Base-by-base conservation (phyloP, 2,888 invertebrate genomes). In the Phoenoteleia sp. region DNA sequence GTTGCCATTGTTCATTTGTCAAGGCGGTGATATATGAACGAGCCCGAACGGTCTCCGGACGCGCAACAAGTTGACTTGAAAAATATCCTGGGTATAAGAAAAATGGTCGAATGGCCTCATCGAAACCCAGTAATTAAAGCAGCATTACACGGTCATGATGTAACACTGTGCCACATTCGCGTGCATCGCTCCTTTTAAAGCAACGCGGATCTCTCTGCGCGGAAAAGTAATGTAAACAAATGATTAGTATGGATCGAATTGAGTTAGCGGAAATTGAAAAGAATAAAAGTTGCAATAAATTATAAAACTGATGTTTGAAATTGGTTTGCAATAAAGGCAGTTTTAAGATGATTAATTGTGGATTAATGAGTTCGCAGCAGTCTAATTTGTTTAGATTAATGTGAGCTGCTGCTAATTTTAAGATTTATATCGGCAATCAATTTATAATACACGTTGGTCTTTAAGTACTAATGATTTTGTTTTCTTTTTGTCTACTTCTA, bases 121-220 rank as follows among this genome's bases (percentile, higher is more conserved):
- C 72, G 66, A 82, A 76, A 72, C 67, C 75, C 33, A 56, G 76
- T 39, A 82, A 82, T 82, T 82, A 82, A 77, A 76, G 49, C 69
- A 47, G 52, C 17, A 42, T 82, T 82, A 60, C 77, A 66, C 42
- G 72, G 72, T 49, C 56, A 45, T 82, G 82, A 82, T 64, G 82
- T 71, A 82, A 82, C 39, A 11, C 21, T 54, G 36, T 17, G 39
- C 23, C 45, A 36, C 72, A 45, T 56, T 56, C 71, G 17, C 58
- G 72, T 77, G 45, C 58, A 77, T 77, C 64, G 66, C n/a, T 25
- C 45, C 52, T 69, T 69, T 54, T 64, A 64, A 56, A 71, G 49
- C 15, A 79, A 62, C 33, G 23, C 3, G 13, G 15, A 33, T 9
- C 39, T 58, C 39, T 52, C 27, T 23, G 25, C 25, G 15, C n/a